Base-by-base conservation (phyloP, 2,113 vertebrate species). In the Pseudonaja textilis region DNA sequence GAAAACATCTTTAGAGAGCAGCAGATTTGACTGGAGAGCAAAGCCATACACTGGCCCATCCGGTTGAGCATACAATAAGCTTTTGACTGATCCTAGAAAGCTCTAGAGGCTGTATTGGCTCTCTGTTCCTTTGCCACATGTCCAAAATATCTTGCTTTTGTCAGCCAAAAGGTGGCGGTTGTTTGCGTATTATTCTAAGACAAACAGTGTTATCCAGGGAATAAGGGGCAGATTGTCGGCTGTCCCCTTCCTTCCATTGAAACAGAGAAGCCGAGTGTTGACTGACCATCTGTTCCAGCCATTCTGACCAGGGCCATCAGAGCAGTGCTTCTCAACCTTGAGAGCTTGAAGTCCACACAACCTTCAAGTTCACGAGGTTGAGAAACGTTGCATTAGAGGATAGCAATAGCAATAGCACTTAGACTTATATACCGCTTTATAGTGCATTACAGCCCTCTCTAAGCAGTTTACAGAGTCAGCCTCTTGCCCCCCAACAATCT, bases 11-110 rank as follows among this genome's bases (percentile, higher is more conserved):
- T 95, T 93, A 45, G 92, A 94, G 94, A 94, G 52, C 93, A 91
- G 93, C 87, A 91, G 92, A 93, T 93, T 92, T 94, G 95, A 96
- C 95, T 96, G 95, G 95, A 94, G 95, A 96, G 90, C 90, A 87
- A 94, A 97, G 93, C 93, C 85, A 93, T 93, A 85, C 89, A 91
- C 59, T 95, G 95, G 95, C 94, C 74, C 64, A 74, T 92, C 69
- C 50, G 87, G 91, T 87, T 91, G 93, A 91, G 91, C 89, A 42
- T 94, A 94, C 91, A 94, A 93, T 94, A 96, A 96, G 91, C 91
- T 91, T 94, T 64, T 55, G 91, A 95, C 92, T 34, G 61, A 96
- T 91, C 93, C 91, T 85, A 87, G 94, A 95, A 96, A 93, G 90
- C 34, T 74, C 50, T 9, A 10, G 57, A 25, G 57, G 57, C 57